phyloP scores from a whole-genome alignment of 2,113 vertebrate genomes.

The Dipodomys merriami region DNA sequence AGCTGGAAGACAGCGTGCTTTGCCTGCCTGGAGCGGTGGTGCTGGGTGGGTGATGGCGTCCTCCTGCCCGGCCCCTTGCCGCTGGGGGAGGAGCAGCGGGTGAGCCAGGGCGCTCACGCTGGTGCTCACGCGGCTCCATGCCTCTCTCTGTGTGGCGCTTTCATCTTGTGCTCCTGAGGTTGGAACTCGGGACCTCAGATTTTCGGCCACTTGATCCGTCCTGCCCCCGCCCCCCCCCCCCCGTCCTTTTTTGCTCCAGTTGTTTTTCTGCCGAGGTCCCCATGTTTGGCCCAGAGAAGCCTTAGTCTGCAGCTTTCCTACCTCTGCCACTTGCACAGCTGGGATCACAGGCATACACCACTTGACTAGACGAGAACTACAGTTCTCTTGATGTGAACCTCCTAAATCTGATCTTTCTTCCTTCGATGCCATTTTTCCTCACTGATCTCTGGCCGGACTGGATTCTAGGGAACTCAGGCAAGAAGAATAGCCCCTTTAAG shows the following conservation, averaged over 20 bases:
- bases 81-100: neutral
- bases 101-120: neutral
- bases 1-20: constrained; percentile 71
- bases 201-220: no score
- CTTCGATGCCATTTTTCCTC: neutral
- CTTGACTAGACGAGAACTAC: no score
- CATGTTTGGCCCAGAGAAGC: no score
- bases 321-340: no score
- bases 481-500: constrained; percentile 30
- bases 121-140: neutral
- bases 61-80: constrained; percentile 38
- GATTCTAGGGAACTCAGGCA: neutral
- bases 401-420: neutral
- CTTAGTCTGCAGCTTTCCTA: no score
- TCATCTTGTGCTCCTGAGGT: no score
- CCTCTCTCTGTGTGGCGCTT: neutral
- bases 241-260: no score
- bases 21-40: constrained; percentile 49
- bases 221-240: no score
- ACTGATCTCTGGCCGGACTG: neutral
- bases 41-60: constrained; percentile 54
- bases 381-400: no score
- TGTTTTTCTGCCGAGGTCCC: no score
- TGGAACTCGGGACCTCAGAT: no score
- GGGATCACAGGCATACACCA: no score